Percentiles rank a stretch among this genome's conserved stretches.
Conservation (phyloP, 2,888 invertebrate species). For the Orthosia cruda region DNA sequence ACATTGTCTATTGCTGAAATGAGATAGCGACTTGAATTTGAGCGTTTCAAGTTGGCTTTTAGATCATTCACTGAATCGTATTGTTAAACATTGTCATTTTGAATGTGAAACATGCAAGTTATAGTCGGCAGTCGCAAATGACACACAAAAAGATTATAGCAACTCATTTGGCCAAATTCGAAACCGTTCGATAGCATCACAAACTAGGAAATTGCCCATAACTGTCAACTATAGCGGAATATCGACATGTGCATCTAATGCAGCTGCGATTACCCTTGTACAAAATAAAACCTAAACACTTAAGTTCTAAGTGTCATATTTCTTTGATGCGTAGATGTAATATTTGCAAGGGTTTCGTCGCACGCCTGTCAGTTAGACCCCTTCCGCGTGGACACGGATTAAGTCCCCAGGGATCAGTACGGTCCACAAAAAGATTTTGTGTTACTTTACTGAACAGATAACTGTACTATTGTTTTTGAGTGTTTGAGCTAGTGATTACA, state of each 20-base stretch:
- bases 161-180: conserved; percentile 30
- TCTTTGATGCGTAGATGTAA: conserved; percentile 62
- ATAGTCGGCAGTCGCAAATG: neutral
- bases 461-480: conserved; percentile 68
- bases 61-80: no score
- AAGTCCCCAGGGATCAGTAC: conserved; percentile 74
- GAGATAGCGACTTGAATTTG: no score
- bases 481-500: conserved; percentile 59
- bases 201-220: conserved; percentile 76
- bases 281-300: conserved; percentile 20
- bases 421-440: conserved; percentile 73
- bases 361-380: conserved; percentile 88
- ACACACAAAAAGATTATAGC: conserved; percentile 21
- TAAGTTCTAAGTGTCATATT: neutral
- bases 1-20: no score
- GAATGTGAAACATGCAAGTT: conserved; percentile 5
- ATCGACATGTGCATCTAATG: conserved; percentile 70
- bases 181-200: conserved; percentile 61
- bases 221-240: conserved; percentile 69
- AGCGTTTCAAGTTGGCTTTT: no score
- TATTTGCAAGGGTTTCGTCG: conserved; percentile 71
- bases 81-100: neutral
- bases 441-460: conserved; percentile 63
- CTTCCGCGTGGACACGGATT: conserved; percentile 86
- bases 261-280: conserved; percentile 65